Evolutionary conservation across 2,797 vertebrate genomes (phyloP).

Genomic region (Lycodopsis pacificus): DNA sequence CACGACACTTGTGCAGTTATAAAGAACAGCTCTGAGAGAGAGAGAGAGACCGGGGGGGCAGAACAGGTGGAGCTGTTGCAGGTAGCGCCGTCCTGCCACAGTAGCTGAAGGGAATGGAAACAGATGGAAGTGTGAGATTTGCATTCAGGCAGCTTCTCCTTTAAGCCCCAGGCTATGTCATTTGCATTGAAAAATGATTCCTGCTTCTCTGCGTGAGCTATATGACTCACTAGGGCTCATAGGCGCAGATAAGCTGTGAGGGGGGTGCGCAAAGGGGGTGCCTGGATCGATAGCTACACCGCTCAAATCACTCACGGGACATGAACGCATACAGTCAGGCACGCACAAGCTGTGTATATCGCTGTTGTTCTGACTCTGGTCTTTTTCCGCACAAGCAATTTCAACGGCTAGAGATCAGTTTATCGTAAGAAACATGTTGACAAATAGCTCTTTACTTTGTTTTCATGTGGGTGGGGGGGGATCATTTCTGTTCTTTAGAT

Average conservation of each 20-base stretch:
- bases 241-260: conserved; percentile 61
- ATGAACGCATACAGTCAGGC: conserved; percentile 39
- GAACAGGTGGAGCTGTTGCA: conserved; percentile 47
- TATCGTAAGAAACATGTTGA: conserved; percentile 42
- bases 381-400: conserved; percentile 38
- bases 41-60: conserved; percentile 38
- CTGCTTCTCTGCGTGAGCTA: conserved; percentile 65
- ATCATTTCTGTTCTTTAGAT: conserved; percentile 55
- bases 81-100: conserved; percentile 31
- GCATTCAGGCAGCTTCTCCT: conserved; percentile 69
- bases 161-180: conserved; percentile 62
- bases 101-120: conserved; percentile 61
- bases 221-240: conserved; percentile 66
- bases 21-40: conserved; percentile 36
- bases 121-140: conserved; percentile 72
- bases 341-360: conserved; percentile 13
- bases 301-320: conserved; percentile 67
- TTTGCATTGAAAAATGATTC: conserved; percentile 79
- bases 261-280: conserved; percentile 42
- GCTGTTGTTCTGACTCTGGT: conserved; percentile 38
- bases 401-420: conserved; percentile 62
- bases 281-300: conserved; percentile 56
- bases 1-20: conserved; percentile 49
- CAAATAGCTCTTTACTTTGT: conserved; percentile 53
- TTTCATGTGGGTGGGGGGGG: conserved; percentile 52